These are phyloP conservation scores for Palloptera scutellata DNA, from an alignment of 2,888 invertebrate genomes.

Conservation along the genomic window DNA sequence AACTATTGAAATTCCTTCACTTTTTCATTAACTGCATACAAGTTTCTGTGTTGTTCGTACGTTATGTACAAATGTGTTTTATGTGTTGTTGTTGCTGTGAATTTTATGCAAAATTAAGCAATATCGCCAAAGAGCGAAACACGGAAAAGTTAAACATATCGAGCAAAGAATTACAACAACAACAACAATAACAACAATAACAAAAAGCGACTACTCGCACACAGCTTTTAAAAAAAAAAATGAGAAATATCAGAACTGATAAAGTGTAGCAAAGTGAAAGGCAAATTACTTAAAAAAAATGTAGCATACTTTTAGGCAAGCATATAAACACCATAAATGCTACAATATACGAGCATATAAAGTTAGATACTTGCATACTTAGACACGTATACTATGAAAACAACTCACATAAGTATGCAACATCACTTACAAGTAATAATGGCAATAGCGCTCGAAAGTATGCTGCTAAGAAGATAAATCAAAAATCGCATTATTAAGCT, in stretches of 20 bases:
- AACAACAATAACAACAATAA: background rate
- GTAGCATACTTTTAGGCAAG: too few species aligned
- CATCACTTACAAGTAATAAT: slow-evolving; percentile 7
- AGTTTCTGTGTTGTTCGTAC: too few species aligned
- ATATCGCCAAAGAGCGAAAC: slow-evolving; percentile 23
- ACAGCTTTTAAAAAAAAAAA: too few species aligned
- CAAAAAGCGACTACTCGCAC: background rate
- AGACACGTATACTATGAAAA: background rate
- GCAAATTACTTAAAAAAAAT: too few species aligned
- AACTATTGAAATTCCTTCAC: background rate
- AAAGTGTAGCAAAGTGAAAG: too few species aligned
- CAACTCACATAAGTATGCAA: background rate
- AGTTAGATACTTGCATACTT: background rate
- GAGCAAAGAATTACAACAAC: slow-evolving; percentile 12
- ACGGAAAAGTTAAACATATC: slow-evolving; percentile 8
- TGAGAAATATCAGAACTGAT: too few species aligned
- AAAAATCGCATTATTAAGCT: background rate
- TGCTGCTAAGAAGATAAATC: background rate
- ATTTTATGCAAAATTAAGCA: slow-evolving; percentile 41
- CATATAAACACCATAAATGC: too few species aligned
- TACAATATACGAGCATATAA: too few species aligned
- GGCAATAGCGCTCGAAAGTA: background rate
- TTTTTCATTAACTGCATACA: too few species aligned
- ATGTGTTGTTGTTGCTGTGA: too few species aligned
- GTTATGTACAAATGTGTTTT: too few species aligned